These are phyloP conservation scores for Tetranychus cinnabarinus DNA, from an alignment of 1,140 invertebrate genomes.

Conservation along the genomic window DNA sequence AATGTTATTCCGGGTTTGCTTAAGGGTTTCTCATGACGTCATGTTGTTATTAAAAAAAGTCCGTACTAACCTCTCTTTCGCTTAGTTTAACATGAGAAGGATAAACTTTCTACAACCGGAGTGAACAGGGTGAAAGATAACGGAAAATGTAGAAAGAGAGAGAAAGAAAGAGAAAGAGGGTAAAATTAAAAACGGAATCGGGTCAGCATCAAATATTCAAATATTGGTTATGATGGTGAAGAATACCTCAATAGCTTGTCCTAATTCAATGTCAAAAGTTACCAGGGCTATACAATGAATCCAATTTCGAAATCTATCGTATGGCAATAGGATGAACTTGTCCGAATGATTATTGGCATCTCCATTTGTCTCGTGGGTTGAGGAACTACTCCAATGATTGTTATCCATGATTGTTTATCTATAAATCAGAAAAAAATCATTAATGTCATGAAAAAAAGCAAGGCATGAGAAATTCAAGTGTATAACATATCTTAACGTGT, in stretches of 20 bases:
- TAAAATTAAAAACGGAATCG: background rate
- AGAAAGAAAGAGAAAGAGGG: background rate
- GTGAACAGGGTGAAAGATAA: too few species aligned
- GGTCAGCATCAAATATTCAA: background rate
- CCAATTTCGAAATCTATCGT: constrained; percentile 49
- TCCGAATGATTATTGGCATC: background rate
- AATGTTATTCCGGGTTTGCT: too few species aligned
- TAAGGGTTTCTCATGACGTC: background rate
- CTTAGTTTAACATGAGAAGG: constrained; percentile 52
- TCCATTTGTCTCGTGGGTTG: too few species aligned
- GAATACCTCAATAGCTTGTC: constrained; percentile 72
- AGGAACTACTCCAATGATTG: too few species aligned
- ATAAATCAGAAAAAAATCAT: too few species aligned
- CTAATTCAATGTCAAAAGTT: constrained; percentile 91
- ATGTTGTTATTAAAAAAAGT: constrained; percentile 10
- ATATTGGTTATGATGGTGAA: background rate
- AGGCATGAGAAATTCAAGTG: too few species aligned
- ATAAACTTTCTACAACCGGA: constrained; percentile 42
- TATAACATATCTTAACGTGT: too few species aligned
- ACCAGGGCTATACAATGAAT: constrained; percentile 89
- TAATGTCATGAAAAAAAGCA: too few species aligned
- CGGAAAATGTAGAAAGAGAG: background rate
- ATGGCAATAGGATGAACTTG: constrained; percentile 4
- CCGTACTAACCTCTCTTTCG: constrained; percentile 44
- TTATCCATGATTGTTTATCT: too few species aligned